A percentile compares a stretch with the other conserved stretches of the same genome.
These are phyloP conservation scores for Synanthedon myopaeformis DNA, from an alignment of 2,888 invertebrate species.

Conservation along the genomic window DNA sequence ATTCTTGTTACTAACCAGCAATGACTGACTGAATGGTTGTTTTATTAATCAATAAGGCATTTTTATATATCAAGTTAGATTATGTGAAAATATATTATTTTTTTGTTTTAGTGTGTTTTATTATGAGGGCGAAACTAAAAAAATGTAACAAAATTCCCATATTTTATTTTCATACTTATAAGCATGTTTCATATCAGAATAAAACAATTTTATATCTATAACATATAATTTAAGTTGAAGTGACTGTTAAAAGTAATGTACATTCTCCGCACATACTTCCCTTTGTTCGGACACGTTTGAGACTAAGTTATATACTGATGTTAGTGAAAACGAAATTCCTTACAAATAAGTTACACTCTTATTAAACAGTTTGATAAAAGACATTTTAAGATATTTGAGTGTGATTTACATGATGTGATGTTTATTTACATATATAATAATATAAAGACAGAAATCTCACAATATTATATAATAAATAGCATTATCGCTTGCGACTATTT, in stretches of 20 bases:
- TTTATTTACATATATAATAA: no score
- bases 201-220: constrained; percentile 68
- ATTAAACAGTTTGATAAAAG: background rate
- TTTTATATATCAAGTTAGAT: background rate
- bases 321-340: constrained; percentile 32
- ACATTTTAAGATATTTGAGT: background rate
- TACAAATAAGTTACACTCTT: background rate
- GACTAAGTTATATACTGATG: constrained; percentile 30
- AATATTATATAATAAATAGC: background rate
- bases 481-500: no score
- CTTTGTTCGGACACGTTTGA: constrained; percentile 29
- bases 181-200: constrained; percentile 67
- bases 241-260: constrained; percentile 62
- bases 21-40: background rate
- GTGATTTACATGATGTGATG: no score
- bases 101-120: background rate
- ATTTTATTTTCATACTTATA: constrained; percentile 67
- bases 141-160: constrained; percentile 56
- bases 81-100: background rate
- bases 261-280: constrained; percentile 17
- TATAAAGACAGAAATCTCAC: background rate
- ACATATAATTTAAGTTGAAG: constrained; percentile 66
- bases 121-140: constrained; percentile 28
- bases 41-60: no score
- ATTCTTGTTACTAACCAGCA: constrained; percentile 62